A percentile compares a stretch with the other conserved stretches of the same genome.
phyloP scores from a whole-genome alignment of 2,888 invertebrate species.

The Monochamus alternatus region DNA sequence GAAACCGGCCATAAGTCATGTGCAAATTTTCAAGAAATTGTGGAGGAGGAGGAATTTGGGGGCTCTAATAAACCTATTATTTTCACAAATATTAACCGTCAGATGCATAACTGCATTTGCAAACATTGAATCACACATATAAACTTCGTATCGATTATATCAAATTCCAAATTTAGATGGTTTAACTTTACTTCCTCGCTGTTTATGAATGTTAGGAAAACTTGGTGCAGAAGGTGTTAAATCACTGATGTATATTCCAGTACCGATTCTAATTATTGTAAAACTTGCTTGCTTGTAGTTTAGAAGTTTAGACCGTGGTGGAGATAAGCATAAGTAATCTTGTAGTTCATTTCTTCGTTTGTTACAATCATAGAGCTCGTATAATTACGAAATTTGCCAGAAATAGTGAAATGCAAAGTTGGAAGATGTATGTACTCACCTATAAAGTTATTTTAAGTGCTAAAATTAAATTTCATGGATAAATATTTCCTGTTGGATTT shows the following conservation, averaged over 20 bases:
- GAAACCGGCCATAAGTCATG: too few species aligned
- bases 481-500: too few species aligned
- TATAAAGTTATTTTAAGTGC: too few species aligned
- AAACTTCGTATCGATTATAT: conserved; percentile 5
- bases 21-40: too few species aligned
- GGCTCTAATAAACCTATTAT: too few species aligned
- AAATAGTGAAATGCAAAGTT: too few species aligned
- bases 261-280: conserved; percentile 5
- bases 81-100: neutral
- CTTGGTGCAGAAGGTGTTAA: conserved; percentile 7
- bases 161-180: conserved; percentile 12
- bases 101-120: conserved; percentile 9
- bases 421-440: too few species aligned
- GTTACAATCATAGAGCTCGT: neutral
- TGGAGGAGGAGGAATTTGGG: too few species aligned
- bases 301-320: neutral
- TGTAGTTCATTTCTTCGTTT: neutral
- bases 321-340: conserved; percentile 7
- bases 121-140: neutral
- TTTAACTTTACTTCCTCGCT: conserved; percentile 2
- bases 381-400: neutral
- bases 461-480: too few species aligned
- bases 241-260: neutral
- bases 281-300: conserved; percentile 8
- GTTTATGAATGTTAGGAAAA: conserved; percentile 7